These are phyloP conservation scores for Ginglymostoma cirratum DNA, from an alignment of 2,113 vertebrate species.

Conservation along the genomic window DNA sequence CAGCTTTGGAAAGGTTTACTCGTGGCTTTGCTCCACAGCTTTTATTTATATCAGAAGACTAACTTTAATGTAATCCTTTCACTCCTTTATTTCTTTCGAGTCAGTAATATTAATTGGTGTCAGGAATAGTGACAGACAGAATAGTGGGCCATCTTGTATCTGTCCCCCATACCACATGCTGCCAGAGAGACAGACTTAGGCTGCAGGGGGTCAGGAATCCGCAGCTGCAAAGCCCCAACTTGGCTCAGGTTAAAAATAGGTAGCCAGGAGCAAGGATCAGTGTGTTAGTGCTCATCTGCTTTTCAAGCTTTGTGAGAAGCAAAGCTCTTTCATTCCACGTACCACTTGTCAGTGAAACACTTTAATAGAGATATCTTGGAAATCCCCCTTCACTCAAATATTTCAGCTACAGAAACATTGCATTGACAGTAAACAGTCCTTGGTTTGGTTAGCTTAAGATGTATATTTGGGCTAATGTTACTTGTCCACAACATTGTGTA, in stretches of 20 bases:
- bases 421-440: background rate
- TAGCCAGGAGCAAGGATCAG: background rate
- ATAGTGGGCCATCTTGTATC: background rate
- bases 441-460: background rate
- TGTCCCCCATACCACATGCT: conserved; percentile 22
- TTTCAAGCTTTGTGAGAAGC: background rate
- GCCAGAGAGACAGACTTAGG: background rate
- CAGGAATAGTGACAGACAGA: background rate
- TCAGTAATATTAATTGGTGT: background rate
- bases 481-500: background rate
- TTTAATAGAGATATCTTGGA: background rate
- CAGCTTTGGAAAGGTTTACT: background rate
- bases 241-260: conserved; percentile 25
- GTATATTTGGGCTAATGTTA: background rate
- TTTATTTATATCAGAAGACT: background rate
- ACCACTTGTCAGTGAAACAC: background rate
- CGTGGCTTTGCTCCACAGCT: background rate
- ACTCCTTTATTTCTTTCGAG: background rate
- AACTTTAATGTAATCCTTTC: background rate
- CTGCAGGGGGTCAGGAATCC: conserved; percentile 26
- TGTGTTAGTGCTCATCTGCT: conserved; percentile 18
- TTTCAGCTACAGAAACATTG: background rate
- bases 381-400: conserved; percentile 29
- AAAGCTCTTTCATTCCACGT: background rate
- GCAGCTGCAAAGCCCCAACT: conserved; percentile 3